phyloP scores from a whole-genome alignment of 2,888 invertebrate genomes.

The Melanchra persicariae region DNA sequence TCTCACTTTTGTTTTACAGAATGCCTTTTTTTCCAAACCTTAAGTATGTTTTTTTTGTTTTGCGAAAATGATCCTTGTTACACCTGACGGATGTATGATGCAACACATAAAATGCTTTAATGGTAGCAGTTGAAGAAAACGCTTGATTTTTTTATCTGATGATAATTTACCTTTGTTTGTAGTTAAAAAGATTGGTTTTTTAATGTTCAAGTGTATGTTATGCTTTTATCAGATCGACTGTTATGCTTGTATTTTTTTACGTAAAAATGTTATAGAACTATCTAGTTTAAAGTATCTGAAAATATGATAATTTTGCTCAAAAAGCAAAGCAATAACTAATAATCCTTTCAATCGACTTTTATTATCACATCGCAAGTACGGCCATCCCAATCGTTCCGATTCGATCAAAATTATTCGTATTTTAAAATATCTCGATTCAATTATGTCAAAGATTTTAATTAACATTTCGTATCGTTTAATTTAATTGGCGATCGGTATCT shows the following conservation, averaged over 20 bases:
- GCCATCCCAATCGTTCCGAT: constrained; percentile 16
- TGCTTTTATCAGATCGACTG: constrained; percentile 28
- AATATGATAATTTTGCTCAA: background rate
- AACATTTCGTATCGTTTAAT: constrained; percentile 67
- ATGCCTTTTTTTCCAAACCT: constrained; percentile 35
- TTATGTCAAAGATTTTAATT: constrained; percentile 74
- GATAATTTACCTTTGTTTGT: constrained; percentile 31
- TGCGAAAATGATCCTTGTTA: constrained; percentile 43
- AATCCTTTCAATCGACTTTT: constrained; percentile 26
- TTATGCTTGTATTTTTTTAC: background rate
- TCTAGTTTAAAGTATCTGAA: background rate
- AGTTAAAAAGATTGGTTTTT: constrained; percentile 8
- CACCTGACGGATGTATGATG: constrained; percentile 57
- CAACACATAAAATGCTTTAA: constrained; percentile 50
- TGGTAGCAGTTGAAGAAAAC: constrained; percentile 43
- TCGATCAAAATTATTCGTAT: constrained; percentile 52
- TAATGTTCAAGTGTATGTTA: constrained; percentile 6
- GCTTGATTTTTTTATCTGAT: constrained; percentile 35
- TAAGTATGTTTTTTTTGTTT: constrained; percentile 17
- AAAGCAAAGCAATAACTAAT: background rate
- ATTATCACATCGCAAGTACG: constrained; percentile 9
- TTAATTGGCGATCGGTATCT: constrained; percentile 74
- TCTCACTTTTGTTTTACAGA: constrained; percentile 59
- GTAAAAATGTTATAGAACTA: background rate
- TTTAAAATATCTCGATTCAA: constrained; percentile 64